Base-by-base conservation (phyloP, 2,113 vertebrate genomes). In the Carettochelys insculpta region DNA sequence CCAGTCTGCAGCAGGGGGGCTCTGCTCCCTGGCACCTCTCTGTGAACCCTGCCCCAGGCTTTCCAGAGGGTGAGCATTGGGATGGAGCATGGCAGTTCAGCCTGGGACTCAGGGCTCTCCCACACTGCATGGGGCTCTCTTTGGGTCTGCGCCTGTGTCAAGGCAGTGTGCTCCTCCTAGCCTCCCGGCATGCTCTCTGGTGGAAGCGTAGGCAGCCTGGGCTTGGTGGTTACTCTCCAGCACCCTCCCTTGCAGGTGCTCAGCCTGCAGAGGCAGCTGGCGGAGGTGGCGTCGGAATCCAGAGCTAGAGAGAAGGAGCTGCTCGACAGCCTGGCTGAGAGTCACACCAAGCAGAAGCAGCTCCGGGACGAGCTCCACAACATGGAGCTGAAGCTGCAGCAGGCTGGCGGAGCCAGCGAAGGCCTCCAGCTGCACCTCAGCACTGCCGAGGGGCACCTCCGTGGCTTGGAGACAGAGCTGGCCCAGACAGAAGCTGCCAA, bases 401-500 rank as follows among this genome's bases (percentile, higher is more conserved):
- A 88, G 68, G 94, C 91, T 11, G 6, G 53, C 8, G 41, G 81
- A 12, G 88, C 88, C 83, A 85, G 95, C 1, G 80, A 95, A 5
- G 92, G 97, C 34, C 94, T 98, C 47, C 96, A 85, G 53, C 86
- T 95, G 51, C 93, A 91, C 77, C 95, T 97, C 17, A 97, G 96
- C 43, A 54, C 95, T 1, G 94, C 97, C 50, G 90, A 98, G 78
- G 90, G 83, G 54, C 95, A 65, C 17, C 65, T 92, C 9, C 96
- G 68, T 27, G 76, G 82, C 47, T 95, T 98, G 50, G 97, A 98
- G 68, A 94, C 95, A 80, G 98, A 98, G 87, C 97, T 98, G 81
- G 92, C 86, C 75, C 86, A 50, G 71, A 94, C 95, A 1, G 83
- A 98, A n/a, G 83, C 83, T 2, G 87, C 94, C 43, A 90, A 92